These are phyloP conservation scores for Cyprinodon variegatus DNA, from an alignment of 2,113 vertebrate genomes.

Conservation along the genomic window DNA sequence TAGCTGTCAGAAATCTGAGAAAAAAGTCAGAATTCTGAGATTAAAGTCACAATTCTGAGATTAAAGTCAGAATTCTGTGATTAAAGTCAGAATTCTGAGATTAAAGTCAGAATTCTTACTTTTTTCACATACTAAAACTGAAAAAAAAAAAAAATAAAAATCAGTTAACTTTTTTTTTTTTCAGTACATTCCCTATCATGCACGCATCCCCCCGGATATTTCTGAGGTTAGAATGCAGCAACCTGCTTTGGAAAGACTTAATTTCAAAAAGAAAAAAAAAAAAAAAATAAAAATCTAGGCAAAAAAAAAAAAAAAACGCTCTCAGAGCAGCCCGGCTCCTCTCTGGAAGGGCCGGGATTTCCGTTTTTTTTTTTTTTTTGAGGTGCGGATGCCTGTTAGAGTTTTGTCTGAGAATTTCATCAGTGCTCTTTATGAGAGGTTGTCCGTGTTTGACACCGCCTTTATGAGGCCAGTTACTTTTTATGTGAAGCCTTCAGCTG, in stretches of 20 bases:
- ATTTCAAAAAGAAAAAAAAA: neutral
- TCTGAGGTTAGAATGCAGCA: neutral
- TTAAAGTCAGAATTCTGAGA: too few relatives aligned
- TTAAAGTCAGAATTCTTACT: too few relatives aligned
- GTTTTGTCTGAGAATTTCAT: slow-evolving; percentile 66
- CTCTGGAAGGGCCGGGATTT: slow-evolving; percentile 41
- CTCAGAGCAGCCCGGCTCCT: slow-evolving; percentile 10
- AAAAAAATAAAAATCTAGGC: neutral
- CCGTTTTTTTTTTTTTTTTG: slow-evolving; percentile 46
- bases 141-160: too few relatives aligned
- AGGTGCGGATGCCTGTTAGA: slow-evolving; percentile 58
- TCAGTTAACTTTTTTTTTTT: too few relatives aligned
- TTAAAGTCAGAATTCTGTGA: too few relatives aligned
- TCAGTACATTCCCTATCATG: too few relatives aligned
- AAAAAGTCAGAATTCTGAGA: too few relatives aligned
- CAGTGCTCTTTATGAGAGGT: slow-evolving; percentile 65
- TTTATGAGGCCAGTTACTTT: slow-evolving; percentile 67
- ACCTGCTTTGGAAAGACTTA: neutral
- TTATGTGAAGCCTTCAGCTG: slow-evolving; percentile 66
- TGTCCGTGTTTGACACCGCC: slow-evolving; percentile 53
- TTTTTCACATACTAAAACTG: too few relatives aligned
- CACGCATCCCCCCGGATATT: too few relatives aligned
- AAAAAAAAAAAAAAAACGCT: neutral
- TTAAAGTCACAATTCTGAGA: too few relatives aligned
- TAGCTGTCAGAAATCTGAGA: too few relatives aligned